Conservation (phyloP, 2,797 vertebrate genomes). For the Rachycentron canadum region DNA sequence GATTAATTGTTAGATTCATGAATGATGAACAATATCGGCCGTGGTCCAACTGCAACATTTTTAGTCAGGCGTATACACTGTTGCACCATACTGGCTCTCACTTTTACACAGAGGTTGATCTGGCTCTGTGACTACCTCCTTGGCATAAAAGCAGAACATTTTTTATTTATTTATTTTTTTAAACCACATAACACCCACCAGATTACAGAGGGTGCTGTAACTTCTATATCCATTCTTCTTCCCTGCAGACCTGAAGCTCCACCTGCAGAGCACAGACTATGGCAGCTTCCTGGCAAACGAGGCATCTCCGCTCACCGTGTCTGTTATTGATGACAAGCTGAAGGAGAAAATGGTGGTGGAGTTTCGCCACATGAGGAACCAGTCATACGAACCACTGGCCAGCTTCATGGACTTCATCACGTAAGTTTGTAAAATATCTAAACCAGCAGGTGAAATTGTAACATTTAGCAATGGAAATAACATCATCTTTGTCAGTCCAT, state of each 20-base stretch:
- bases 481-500: no score
- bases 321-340: constrained; percentile 98
- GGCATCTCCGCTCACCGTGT: constrained; percentile 96
- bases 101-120: no score
- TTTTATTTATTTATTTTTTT: no score
- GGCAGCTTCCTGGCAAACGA: constrained; percentile 98
- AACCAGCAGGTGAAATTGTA: no score
- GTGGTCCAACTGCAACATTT: no score
- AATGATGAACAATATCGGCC: no score
- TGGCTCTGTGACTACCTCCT: no score
- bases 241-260: constrained; percentile 93
- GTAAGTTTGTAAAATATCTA: constrained; percentile 72
- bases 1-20: no score
- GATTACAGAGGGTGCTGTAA: background rate
- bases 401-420: constrained; percentile 99
- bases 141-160: no score
- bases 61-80: no score
- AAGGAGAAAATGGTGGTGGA: constrained; percentile 99
- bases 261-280: constrained; percentile 99
- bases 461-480: no score
- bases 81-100: no score
- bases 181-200: background rate
- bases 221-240: background rate
- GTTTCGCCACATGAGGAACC: constrained; percentile 99
- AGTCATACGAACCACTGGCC: constrained; percentile 96